Conservation (phyloP, 1,140 invertebrate genomes). For the Acyrthosiphon pisum region DNA sequence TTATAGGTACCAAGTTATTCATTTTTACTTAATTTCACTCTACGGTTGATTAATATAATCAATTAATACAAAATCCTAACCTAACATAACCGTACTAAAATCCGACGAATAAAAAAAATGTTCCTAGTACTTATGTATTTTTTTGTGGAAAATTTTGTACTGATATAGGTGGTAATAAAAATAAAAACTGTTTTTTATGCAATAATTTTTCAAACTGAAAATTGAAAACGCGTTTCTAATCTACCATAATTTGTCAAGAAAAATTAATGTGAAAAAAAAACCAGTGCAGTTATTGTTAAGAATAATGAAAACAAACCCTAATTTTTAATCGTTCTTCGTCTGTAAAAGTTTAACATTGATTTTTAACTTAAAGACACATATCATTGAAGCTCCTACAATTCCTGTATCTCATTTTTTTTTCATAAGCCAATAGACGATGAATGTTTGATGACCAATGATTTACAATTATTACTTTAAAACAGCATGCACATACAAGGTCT, state of each 20-base stretch:
- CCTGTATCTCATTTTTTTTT: neutral
- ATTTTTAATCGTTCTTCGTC: neutral
- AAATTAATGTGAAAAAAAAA: neutral
- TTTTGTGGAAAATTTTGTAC: neutral
- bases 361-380: neutral
- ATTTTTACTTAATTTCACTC: no score
- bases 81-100: no score
- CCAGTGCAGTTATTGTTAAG: neutral
- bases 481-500: neutral
- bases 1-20: no score
- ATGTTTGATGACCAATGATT: neutral
- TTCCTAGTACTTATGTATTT: no score
- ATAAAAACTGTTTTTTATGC: neutral
- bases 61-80: no score
- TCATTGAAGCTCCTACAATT: neutral
- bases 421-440: neutral
- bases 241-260: neutral
- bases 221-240: neutral
- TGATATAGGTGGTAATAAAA: neutral
- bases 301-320: neutral
- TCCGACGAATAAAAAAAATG: no score
- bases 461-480: neutral
- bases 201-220: neutral
- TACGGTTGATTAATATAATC: no score
- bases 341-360: neutral